phyloP scores from a whole-genome alignment of 2,888 invertebrate genomes.

The Eristalis tenax region DNA sequence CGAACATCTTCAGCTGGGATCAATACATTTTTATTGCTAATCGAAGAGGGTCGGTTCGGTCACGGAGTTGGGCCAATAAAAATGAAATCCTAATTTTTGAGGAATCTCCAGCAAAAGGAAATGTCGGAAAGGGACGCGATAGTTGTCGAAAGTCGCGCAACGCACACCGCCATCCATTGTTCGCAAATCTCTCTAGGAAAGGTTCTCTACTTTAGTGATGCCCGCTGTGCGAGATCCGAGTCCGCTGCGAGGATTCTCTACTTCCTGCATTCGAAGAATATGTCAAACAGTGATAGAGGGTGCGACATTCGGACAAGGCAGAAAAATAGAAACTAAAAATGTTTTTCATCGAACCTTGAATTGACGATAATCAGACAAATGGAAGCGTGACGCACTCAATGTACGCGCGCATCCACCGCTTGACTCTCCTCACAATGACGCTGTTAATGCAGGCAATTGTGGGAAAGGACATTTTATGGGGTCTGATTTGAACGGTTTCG shows the following conservation, averaged over 20 bases:
- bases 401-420: conserved; percentile 12
- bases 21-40: conserved; percentile 37
- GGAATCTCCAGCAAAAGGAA: conserved; percentile 32
- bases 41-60: conserved; percentile 34
- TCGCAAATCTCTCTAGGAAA: conserved; percentile 44
- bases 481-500: conserved; percentile 56
- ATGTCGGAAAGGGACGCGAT: conserved; percentile 50
- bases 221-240: conserved; percentile 50
- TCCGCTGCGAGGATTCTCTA: conserved; percentile 48
- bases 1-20: background rate
- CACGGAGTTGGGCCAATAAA: conserved; percentile 59
- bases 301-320: conserved; percentile 8
- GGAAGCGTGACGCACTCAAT: conserved; percentile 64
- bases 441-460: conserved; percentile 61
- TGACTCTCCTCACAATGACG: conserved; percentile 37
- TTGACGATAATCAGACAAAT: conserved; percentile 40
- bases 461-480: conserved; percentile 65
- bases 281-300: conserved; percentile 49
- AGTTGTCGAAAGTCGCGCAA: conserved; percentile 49
- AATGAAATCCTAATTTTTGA: conserved; percentile 62
- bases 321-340: background rate
- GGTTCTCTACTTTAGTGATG: background rate
- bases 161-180: conserved; percentile 28
- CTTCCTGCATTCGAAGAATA: conserved; percentile 61
- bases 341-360: conserved; percentile 52